Conservation (phyloP, 2,888 invertebrate species). For the Melanargia galathea region DNA sequence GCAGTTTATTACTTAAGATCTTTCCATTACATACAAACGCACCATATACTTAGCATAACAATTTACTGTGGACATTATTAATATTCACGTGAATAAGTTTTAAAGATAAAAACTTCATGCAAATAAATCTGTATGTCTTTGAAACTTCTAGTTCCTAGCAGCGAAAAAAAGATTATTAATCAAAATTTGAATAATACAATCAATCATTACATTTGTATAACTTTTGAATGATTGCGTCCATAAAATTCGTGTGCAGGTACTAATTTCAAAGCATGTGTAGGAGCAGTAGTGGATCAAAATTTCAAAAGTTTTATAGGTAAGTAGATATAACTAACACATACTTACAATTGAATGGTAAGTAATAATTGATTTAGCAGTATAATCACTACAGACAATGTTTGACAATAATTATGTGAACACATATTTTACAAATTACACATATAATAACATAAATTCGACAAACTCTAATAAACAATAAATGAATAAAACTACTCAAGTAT, state of each 20-base stretch:
- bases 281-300: slow-evolving; percentile 26
- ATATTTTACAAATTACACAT: slow-evolving; percentile 43
- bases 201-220: neutral
- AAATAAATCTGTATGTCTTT: slow-evolving; percentile 2
- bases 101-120: neutral
- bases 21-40: slow-evolving; percentile 77
- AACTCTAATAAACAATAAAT: slow-evolving; percentile 24
- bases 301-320: slow-evolving; percentile 34
- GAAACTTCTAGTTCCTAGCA: neutral
- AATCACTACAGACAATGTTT: slow-evolving; percentile 27
- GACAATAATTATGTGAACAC: slow-evolving; percentile 25
- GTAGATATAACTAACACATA: slow-evolving; percentile 21
- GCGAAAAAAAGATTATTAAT: neutral
- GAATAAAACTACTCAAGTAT: slow-evolving; percentile 31
- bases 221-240: neutral
- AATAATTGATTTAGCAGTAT: slow-evolving; percentile 39
- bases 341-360: slow-evolving; percentile 39
- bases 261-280: slow-evolving; percentile 39
- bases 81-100: slow-evolving; percentile 9
- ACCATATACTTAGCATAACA: slow-evolving; percentile 79
- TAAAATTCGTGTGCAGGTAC: neutral
- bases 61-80: slow-evolving; percentile 43
- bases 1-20: slow-evolving; percentile 75
- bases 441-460: slow-evolving; percentile 42
- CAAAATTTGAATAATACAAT: neutral